Conservation (phyloP, 2,888 invertebrate species). For the Brenthis daphne region DNA sequence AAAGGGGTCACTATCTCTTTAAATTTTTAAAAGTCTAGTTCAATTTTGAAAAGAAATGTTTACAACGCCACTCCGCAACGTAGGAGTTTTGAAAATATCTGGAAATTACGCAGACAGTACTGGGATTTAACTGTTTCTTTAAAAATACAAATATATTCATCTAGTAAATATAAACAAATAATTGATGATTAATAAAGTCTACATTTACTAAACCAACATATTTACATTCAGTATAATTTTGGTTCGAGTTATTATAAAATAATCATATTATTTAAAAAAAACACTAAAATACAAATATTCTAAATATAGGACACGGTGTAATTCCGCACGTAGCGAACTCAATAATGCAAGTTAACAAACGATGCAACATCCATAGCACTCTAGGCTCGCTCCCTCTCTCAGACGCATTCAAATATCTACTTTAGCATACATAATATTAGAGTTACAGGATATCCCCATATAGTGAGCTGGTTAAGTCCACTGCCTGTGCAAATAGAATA, state of each 20-base stretch:
- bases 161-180: too few relatives aligned
- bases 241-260: too few relatives aligned
- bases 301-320: not conserved
- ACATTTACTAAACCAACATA: too few relatives aligned
- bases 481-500: constrained; percentile 61
- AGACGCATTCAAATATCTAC: constrained; percentile 59
- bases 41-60: constrained; percentile 27
- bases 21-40: constrained; percentile 40
- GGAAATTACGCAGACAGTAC: not conserved
- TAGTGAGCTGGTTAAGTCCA: constrained; percentile 34
- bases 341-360: constrained; percentile 25
- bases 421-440: constrained; percentile 40
- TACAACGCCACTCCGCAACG: not conserved
- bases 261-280: too few relatives aligned
- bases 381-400: constrained; percentile 15
- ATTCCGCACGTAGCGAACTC: constrained; percentile 15
- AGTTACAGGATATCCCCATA: constrained; percentile 34
- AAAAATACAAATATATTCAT: too few relatives aligned
- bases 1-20: constrained; percentile 31
- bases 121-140: too few relatives aligned
- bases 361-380: constrained; percentile 24
- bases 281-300: too few relatives aligned
- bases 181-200: too few relatives aligned
- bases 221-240: too few relatives aligned
- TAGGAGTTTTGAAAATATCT: not conserved